phyloP scores from a whole-genome alignment of 2,113 vertebrate species.

The Stegastes partitus region DNA sequence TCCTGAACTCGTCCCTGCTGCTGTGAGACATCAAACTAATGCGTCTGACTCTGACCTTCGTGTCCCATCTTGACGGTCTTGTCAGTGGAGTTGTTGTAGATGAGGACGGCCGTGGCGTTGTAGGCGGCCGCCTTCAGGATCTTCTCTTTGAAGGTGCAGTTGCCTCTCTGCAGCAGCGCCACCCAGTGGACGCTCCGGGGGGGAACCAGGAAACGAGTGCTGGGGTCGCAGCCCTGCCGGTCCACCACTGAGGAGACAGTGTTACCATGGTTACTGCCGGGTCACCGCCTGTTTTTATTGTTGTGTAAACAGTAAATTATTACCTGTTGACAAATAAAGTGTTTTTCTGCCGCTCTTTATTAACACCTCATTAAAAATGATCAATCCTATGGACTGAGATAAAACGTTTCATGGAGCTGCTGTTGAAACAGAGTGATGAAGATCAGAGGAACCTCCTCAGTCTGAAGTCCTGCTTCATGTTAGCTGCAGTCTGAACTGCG shows the following conservation, averaged over 20 bases:
- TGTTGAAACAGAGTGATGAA: too few relatives aligned
- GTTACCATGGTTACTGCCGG: slow-evolving; percentile 21
- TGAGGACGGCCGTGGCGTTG: slow-evolving; percentile 95
- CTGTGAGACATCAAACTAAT: too few relatives aligned
- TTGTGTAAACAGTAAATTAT: too few relatives aligned
- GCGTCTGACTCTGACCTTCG: slow-evolving; percentile 92
- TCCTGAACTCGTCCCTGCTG: too few relatives aligned
- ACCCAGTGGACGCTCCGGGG: slow-evolving; percentile 94
- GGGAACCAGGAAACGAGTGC: slow-evolving; percentile 92
- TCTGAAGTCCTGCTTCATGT: too few relatives aligned
- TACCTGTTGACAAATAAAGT: too few relatives aligned
- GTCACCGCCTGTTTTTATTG: not conserved
- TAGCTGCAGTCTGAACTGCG: too few relatives aligned
- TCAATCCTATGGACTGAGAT: too few relatives aligned
- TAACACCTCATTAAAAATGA: too few relatives aligned
- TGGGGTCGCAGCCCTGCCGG: slow-evolving; percentile 94
- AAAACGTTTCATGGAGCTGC: too few relatives aligned
- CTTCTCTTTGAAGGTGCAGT: slow-evolving; percentile 98
- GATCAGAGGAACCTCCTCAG: too few relatives aligned
- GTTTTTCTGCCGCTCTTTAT: too few relatives aligned
- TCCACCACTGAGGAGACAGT: slow-evolving; percentile 80
- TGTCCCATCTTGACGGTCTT: slow-evolving; percentile 97
- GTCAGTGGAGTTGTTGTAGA: slow-evolving; percentile 95
- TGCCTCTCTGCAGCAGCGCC: slow-evolving; percentile 94
- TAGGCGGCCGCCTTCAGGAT: slow-evolving; percentile 93